Evolutionary conservation across 2,113 vertebrate species (phyloP), one percentile per base, ranked within the genome.

Genomic region (Sceloporus tristichus): DNA sequence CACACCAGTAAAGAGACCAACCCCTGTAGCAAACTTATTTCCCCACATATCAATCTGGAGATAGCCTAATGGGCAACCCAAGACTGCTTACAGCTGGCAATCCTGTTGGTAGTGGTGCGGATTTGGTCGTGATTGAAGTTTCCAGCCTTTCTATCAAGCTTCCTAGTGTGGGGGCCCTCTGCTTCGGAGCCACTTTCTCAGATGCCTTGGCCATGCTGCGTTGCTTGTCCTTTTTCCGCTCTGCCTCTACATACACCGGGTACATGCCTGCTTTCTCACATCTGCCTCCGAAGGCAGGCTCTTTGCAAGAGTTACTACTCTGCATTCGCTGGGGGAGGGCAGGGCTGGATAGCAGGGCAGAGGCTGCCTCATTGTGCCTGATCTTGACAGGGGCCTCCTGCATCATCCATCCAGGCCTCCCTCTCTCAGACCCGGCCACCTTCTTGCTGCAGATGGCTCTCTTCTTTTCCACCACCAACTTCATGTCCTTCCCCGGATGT

Each of bases 1-100:
- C 77, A 34, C 23, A 88, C 56, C 86, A 65, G 16, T 27, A 75
- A 6, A 77, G 9, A 70, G 62, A 68, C 62, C 62, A 68, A n/a
- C 4, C 3, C 6, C 42, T 14, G 18, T 23, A 53, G 21, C 65
- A 53, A 68, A 66, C 34, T 85, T 65, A 38, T 79, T 79, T 42
- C 62, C 29, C 59, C 53, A 74, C 68, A 88, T 83, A 54, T 83
- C 83, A 78, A 83, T 84, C 34, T 56, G 73, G 42, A 88, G 59
- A 88, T 40, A 77, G 68, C 59, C 87, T 91, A 94, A 94, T 90
- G 89, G 90, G 89, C 74, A 93, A 93, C 94, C 95, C 92, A 92
- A 91, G 91, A 91, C 94, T 95, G 96, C 97, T 97, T 97, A 97
- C 97, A 94, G 96, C 94, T 95, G 95, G 95, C 88, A 97, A 94